Evolutionary conservation across 1,140 invertebrate genomes (phyloP).

Genomic region (Drosophila orosa): DNA sequence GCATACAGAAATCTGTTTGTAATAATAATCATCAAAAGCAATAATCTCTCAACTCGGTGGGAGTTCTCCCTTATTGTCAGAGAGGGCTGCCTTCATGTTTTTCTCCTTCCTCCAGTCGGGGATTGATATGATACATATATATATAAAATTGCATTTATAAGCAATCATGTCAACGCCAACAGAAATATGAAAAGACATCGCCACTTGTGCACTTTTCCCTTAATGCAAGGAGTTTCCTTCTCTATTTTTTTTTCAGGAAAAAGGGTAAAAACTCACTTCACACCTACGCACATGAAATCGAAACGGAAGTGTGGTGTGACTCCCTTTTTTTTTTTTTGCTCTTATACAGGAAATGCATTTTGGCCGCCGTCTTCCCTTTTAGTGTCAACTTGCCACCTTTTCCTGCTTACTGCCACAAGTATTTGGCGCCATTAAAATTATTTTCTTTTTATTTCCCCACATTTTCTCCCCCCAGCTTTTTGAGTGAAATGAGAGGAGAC

Average conservation of each 20-base stretch:
- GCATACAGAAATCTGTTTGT: conserved; percentile 70
- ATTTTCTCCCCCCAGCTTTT: conserved; percentile 17
- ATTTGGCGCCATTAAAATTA: conserved; percentile 56
- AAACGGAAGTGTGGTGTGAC: conserved; percentile 64
- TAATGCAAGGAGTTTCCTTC: conserved; percentile 2
- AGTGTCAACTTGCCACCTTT: conserved; percentile 40
- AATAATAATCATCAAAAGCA: conserved; percentile 79
- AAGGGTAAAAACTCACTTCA: conserved; percentile 62
- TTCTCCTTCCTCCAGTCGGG: conserved; percentile 16
- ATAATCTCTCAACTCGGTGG: conserved; percentile 34
- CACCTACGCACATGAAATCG: conserved; percentile 73
- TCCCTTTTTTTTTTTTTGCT: neutral
- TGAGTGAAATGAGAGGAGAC: conserved; percentile 38
- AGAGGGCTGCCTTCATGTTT: neutral
- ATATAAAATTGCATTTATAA: conserved; percentile 80
- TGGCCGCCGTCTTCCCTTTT: conserved; percentile 37
- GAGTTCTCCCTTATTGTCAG: conserved; percentile 3
- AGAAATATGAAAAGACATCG: conserved; percentile 64
- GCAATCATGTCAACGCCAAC: conserved; percentile 78
- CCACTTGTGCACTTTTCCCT: conserved; percentile 15
- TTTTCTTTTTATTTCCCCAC: conserved; percentile 39
- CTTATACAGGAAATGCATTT: conserved; percentile 70
- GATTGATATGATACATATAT: conserved; percentile 68
- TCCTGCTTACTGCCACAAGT: conserved; percentile 30
- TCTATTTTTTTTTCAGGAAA: conserved; percentile 1